Evolutionary conservation across 1,140 invertebrate species (phyloP), one percentile per base, ranked within the genome.

Genomic region (Trichomalopsis sarcophagae): DNA sequence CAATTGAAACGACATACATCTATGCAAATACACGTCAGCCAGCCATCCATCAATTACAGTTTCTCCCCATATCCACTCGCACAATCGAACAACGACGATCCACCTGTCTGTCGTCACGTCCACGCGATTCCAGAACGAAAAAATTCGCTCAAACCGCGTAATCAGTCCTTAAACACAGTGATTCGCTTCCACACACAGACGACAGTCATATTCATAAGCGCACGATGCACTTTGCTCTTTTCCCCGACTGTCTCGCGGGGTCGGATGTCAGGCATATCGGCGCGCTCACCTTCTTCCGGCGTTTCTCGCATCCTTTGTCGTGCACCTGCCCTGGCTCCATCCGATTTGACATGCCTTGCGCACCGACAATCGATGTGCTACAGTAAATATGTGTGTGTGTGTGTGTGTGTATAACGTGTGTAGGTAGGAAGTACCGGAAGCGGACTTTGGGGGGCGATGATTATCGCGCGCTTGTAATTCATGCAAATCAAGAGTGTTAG

Each of bases 391-490:
- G n/a, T n/a, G 7, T 62, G n/a, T 5, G 5, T 62, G 5, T n/a
- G 13, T 4, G 13, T 14, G 50, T 55, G 14, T 14, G 50, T 55
- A 50, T 13, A 17, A 14, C 21, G 4, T 4, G 55, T 62, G 17
- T 21, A 14, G 55, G 55, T 6, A 62, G 55, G 14, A 55, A 55
- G 50, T 62, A 62, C 82, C 62, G 74, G 82, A 78, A 78, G 47
- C 27, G 74, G 2, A 75, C 30, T 27, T 17, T n/a, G 17, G 73
- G n/a, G 40, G 13, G 5, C 30, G 73, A 75, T 84, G 13, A 78
- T 77, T 69, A 84, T 84, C 82, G 74, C 55, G n/a, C 50, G 40
- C 13, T 30, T 21, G 75, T 78, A 77, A 84, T 78, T 84, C 75
- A 84, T 78, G 82, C 74, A 84, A 84, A 84, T 69, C 75, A 13